Conservation (phyloP, 2,797 vertebrate species). For the Anabacerthia variegaticeps region DNA sequence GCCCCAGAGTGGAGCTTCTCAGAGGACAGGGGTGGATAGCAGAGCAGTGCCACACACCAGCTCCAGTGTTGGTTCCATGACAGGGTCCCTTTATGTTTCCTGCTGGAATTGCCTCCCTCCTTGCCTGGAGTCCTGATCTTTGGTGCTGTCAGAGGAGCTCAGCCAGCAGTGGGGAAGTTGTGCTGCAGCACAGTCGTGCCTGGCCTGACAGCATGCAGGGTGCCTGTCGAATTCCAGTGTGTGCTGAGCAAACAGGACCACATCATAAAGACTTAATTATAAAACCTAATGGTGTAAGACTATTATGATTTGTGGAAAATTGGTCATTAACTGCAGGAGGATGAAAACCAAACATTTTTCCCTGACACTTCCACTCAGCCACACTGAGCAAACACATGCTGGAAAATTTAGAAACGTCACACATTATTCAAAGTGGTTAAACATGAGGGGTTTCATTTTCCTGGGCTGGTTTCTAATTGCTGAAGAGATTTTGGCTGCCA, state of each 20-base stretch:
- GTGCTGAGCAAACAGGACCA: constrained; percentile 26
- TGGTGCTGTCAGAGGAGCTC: background rate
- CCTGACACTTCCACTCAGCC: background rate
- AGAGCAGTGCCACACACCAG: rapidly evolving
- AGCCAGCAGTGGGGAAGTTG: rapidly evolving
- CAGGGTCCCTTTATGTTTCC: background rate
- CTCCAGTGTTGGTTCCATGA: rapidly evolving
- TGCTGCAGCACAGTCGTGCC: rapidly evolving
- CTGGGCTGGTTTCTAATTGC: background rate
- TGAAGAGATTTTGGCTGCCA: background rate
- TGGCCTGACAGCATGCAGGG: background rate
- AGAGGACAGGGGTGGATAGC: rapidly evolving
- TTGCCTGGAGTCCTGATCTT: rapidly evolving
- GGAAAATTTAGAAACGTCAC: background rate
- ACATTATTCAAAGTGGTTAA: background rate
- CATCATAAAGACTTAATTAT: background rate
- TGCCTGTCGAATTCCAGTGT: background rate
- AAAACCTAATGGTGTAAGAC: constrained; percentile 47
- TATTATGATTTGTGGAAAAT: constrained; percentile 60
- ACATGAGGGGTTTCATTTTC: rapidly evolving
- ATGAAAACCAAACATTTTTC: constrained; percentile 38
- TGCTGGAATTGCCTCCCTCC: background rate
- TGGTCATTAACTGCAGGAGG: constrained; percentile 31
- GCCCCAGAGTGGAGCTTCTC: background rate
- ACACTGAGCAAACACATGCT: background rate